Base-by-base conservation (phyloP, 2,888 invertebrate genomes). In the Scaptomyza reducta region DNA sequence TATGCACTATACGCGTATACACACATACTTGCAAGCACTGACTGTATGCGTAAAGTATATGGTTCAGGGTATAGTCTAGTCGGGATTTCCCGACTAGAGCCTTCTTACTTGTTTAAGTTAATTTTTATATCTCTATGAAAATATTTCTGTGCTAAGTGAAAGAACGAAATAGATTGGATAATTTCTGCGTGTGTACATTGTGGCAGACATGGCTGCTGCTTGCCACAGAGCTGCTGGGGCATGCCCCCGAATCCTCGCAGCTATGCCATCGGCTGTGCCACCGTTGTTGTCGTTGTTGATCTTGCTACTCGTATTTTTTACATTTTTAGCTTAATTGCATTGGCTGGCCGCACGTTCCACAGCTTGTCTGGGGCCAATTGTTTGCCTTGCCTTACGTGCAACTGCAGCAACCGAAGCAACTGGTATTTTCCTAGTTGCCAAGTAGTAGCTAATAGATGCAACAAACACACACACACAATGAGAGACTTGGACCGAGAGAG, bases 291-390 rank as follows among this genome's bases (percentile, higher is more conserved):
- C 44, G 25, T 22, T 70, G 70, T 16, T 49, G 46, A 11, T 47
- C 40, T 27, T 57, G 27, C 33, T 61, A 54, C 58, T 67, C 49
- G 66, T 77, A 69, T 85, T 82, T 85, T 89, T 85, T 77, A 74
- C 88, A 85, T 89, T 89, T 88, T 82, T 78, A 79, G 75, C 77
- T 75, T 85, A 89, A 85, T 85, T 85, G 85, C 88, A 85, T 82
- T 89, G 89, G 83, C 82, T 74, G 75, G 82, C 77, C 76, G 85
- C 89, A 87, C 87, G 88, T 87, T 80, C 66, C 87, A 62, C 53
- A 31, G 44, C 49, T 59, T 59, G 58, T 22, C 40, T 18, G 55
- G 56, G 56, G 69, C 62, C 69, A 87, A 77, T 81, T 83, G 87
- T 88, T 79, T 82, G 70, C 66, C 65, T 71, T 82, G 63, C 66